Evolutionary conservation across 92 coral and sea anemone genomes (phyloP), one percentile per base, ranked within the genome.

Genomic region (Actinostola sp.): DNA sequence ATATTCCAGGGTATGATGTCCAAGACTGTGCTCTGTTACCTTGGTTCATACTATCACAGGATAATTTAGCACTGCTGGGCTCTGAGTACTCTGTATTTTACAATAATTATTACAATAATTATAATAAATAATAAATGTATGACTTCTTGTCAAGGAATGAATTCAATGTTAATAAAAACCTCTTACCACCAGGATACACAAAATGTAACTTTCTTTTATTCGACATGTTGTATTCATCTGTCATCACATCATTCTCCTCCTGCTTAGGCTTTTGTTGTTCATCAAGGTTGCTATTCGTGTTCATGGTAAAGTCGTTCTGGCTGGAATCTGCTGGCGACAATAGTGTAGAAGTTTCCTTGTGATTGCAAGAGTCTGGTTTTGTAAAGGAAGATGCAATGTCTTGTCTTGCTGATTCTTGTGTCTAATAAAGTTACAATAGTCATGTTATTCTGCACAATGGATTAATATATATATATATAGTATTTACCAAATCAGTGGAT

Each of bases 171-270:
- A 55, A 38, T 34, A 26, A 30, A 29, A 21, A 25, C 8, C 36
- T 31, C 24, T 19, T 23, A 42, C 74, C 74, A 28, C 34, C 23
- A 1, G 73, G 57, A 27, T 68, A 68, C n/a, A 68, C 61, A 68
- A 68, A 68, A 51, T 52, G 61, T 39, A 48, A 34, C 15, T 68
- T 68, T 51, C 74, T 68, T 33, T 68, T 68, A 50, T 68, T 68
- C n/a, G 74, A 66, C 3, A 19, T 20, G 3, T 7, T 30, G 27
- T n/a, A n/a, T n/a, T 33, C 58, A 21, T 34, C 58, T 52, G 30
- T 56, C 20, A 30, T 17, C 9, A 30, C 11, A 27, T 49, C 20
- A 43, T 31, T 13, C 1, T 17, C 9, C 17, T 29, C 11, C 31
- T 32, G 46, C 34, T 30, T 68, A 14, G 23, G 25, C 27, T 10